Evolutionary conservation across 2,113 vertebrate genomes (phyloP).

Genomic region (Mobula hypostoma): DNA sequence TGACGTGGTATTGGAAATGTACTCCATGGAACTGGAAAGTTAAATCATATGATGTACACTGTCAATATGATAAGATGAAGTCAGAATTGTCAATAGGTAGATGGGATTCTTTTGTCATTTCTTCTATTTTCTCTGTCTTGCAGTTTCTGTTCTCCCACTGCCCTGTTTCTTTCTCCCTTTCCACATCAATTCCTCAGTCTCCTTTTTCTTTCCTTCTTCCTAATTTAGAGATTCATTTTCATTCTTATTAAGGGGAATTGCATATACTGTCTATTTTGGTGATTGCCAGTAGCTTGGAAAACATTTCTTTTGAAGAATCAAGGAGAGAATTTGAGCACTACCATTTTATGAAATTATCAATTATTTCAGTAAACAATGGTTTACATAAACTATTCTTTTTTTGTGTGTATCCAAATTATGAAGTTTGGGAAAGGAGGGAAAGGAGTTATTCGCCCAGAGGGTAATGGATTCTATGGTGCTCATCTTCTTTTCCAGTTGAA

Average conservation of each 20-base stretch:
- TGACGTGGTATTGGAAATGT: neutral
- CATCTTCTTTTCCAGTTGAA: neutral
- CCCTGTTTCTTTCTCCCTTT: neutral
- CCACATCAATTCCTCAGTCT: too few relatives aligned
- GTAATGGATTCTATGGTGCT: neutral
- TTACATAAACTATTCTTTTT: neutral
- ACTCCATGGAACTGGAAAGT: neutral
- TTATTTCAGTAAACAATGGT: neutral
- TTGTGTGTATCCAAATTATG: too few relatives aligned
- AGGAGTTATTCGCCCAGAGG: neutral
- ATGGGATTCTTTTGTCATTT: neutral
- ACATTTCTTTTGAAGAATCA: neutral
- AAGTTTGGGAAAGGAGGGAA: neutral
- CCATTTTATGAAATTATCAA: neutral
- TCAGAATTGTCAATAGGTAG: neutral
- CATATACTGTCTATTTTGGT: neutral
- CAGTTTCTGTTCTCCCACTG: too few relatives aligned
- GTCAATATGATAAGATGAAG: too few relatives aligned
- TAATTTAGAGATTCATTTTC: neutral
- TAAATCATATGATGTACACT: neutral
- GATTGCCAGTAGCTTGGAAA: neutral
- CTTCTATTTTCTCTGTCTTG: neutral
- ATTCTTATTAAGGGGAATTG: neutral
- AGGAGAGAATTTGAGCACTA: neutral
- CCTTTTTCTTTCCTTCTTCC: neutral